These are phyloP conservation scores for Gymnodraco acuticeps DNA, from an alignment of 2,797 vertebrate species.

Conservation along the genomic window DNA sequence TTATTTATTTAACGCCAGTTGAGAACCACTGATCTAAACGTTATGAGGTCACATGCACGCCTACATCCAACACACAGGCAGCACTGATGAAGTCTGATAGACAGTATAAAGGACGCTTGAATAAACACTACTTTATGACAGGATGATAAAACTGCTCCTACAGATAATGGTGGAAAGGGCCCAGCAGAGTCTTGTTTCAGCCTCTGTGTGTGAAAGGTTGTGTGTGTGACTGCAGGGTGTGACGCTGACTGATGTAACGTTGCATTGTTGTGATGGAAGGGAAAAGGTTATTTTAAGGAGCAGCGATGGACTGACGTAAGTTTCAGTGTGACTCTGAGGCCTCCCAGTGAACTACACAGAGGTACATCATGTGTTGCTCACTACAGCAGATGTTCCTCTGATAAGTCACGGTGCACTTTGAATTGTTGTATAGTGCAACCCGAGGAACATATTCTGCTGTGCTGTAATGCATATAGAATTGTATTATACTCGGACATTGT, in stretches of 20 bases:
- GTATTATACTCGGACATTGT: constrained; percentile 19
- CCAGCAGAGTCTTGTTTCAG: too few relatives aligned
- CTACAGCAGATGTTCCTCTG: constrained; percentile 8
- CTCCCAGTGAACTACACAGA: constrained; percentile 3
- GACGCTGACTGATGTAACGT: constrained; percentile 47
- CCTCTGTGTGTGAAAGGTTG: constrained; percentile 64
- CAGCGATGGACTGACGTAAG: constrained; percentile 32
- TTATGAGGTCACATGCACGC: background rate
- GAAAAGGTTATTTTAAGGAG: constrained; percentile 66
- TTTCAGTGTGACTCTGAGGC: background rate
- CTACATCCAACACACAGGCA: background rate
- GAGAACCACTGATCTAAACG: too few relatives aligned
- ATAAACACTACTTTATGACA: background rate
- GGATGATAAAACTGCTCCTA: constrained; percentile 4
- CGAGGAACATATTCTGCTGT: constrained; percentile 12
- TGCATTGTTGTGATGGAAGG: constrained; percentile 38
- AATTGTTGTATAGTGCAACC: constrained; percentile 14
- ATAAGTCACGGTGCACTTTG: constrained; percentile 28
- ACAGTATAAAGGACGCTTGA: background rate
- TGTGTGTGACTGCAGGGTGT: constrained; percentile 57
- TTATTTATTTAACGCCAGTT: too few relatives aligned
- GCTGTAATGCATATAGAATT: background rate
- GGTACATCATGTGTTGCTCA: background rate
- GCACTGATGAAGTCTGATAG: background rate
- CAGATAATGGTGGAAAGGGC: too few relatives aligned